Percentiles rank a stretch among this genome's conserved stretches.
Evolutionary conservation across 2,888 invertebrate species (phyloP).

Genomic region (Aporophyla lueneburgensis): DNA sequence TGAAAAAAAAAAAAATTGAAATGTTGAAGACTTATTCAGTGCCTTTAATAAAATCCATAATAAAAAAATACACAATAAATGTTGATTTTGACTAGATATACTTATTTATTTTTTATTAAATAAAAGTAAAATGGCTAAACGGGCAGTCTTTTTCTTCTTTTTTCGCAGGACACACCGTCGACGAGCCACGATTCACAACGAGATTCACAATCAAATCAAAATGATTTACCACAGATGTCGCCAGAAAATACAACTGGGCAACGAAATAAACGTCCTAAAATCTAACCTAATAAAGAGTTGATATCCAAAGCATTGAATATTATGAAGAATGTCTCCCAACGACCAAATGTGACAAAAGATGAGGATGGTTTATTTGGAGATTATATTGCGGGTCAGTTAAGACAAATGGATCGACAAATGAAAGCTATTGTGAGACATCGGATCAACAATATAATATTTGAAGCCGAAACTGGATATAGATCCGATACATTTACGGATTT

Average conservation of each 20-base stretch:
- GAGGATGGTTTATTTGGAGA: slow-evolving; percentile 57
- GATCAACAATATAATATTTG: slow-evolving; percentile 43
- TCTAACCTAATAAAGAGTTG: slow-evolving; percentile 48
- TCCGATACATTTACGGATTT: too few relatives aligned
- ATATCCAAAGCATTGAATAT: slow-evolving; percentile 54
- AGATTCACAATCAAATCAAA: slow-evolving; percentile 46
- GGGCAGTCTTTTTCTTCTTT: slow-evolving; percentile 30
- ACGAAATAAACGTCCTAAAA: slow-evolving; percentile 55
- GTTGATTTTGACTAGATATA: slow-evolving; percentile 43
- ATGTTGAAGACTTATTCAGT: slow-evolving; percentile 30
- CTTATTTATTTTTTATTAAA: slow-evolving; percentile 40
- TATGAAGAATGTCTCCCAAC: slow-evolving; percentile 55
- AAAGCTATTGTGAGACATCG: slow-evolving; percentile 58
- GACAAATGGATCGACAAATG: slow-evolving; percentile 48
- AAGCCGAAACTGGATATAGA: too few relatives aligned
- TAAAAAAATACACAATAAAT: slow-evolving; percentile 40
- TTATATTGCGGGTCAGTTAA: slow-evolving; percentile 56
- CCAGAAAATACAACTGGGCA: slow-evolving; percentile 17
- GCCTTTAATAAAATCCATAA: slow-evolving; percentile 37
- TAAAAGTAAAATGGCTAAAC: slow-evolving; percentile 23
- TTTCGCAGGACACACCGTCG: background rate
- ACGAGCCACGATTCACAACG: slow-evolving; percentile 26
- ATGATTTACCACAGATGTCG: slow-evolving; percentile 46
- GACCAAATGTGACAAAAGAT: slow-evolving; percentile 55
- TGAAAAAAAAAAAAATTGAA: slow-evolving; percentile 20